Evolutionary conservation across 2,797 vertebrate genomes (phyloP).

Genomic region (Vespertilio murinus): DNA sequence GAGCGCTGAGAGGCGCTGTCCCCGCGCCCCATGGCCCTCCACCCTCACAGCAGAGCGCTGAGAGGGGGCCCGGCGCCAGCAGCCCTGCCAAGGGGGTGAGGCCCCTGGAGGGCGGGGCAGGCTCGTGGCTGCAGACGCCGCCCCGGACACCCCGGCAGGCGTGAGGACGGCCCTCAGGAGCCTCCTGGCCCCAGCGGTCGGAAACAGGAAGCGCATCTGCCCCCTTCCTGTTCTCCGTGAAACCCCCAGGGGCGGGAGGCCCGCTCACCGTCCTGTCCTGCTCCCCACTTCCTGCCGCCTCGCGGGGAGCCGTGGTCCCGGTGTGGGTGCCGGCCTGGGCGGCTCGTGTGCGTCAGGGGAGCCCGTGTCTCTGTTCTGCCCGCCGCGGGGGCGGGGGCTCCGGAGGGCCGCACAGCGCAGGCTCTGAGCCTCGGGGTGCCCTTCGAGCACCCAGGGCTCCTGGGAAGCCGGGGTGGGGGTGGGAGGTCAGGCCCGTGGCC

Average conservation of each 20-base stretch:
- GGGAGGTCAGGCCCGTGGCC: background rate
- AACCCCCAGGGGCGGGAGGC: background rate
- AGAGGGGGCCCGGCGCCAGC: fast-evolving
- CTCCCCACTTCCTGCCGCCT: background rate
- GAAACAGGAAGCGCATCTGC: background rate
- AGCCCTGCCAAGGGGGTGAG: fast-evolving
- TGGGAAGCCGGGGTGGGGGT: background rate
- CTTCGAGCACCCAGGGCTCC: background rate
- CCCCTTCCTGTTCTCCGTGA: fast-evolving
- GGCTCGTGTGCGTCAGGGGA: fast-evolving
- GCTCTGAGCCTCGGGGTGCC: fast-evolving
- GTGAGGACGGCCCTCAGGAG: background rate
- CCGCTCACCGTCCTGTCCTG: background rate
- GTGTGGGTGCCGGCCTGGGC: background rate
- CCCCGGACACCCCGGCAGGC: fast-evolving
- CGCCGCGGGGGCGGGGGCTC: background rate
- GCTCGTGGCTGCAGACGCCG: fast-evolving
- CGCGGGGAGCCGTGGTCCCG: fast-evolving
- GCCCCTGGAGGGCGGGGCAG: background rate
- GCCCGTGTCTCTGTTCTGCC: background rate
- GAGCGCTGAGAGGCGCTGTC: fast-evolving
- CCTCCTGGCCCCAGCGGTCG: fast-evolving
- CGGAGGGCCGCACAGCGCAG: fast-evolving
- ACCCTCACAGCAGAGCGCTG: background rate
- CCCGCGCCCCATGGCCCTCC: no score